These are phyloP conservation scores for Forbesichthys agassizii DNA, from an alignment of 2,113 vertebrate species.

Conservation along the genomic window DNA sequence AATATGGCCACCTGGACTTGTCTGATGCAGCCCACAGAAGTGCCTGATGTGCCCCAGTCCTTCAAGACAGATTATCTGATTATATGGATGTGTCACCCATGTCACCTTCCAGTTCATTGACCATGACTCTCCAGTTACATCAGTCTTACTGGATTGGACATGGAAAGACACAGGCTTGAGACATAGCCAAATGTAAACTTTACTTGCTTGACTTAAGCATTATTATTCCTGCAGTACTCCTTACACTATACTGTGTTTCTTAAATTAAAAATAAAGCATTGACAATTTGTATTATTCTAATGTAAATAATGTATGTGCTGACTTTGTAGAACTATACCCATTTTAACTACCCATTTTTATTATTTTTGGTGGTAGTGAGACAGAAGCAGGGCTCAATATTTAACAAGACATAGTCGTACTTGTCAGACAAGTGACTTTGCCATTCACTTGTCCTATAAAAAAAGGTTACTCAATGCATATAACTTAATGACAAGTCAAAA, in stretches of 20 bases:
- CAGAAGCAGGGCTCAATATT: too few relatives aligned
- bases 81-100: conserved; percentile 68
- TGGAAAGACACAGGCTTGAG: background rate
- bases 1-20: conserved; percentile 30
- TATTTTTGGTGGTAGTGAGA: too few relatives aligned
- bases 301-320: too few relatives aligned
- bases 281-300: too few relatives aligned
- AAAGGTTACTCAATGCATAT: background rate
- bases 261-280: too few relatives aligned
- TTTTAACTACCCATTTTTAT: too few relatives aligned
- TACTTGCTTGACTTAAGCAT: background rate
- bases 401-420: too few relatives aligned
- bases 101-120: conserved; percentile 63
- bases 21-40: conserved; percentile 31
- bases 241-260: too few relatives aligned
- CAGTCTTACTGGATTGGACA: conserved; percentile 16
- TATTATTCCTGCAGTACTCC: too few relatives aligned
- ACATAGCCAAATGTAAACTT: background rate
- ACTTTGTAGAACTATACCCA: too few relatives aligned
- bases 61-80: conserved; percentile 64
- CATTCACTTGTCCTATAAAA: background rate
- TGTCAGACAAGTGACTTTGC: too few relatives aligned
- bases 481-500: conserved; percentile 24
- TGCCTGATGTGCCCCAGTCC: conserved; percentile 40
- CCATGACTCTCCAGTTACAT: conserved; percentile 7